A percentile compares a stretch with the other conserved stretches of the same genome.
These are phyloP conservation scores for Mobula hypostoma DNA, from an alignment of 2,113 vertebrate genomes.

Conservation along the genomic window DNA sequence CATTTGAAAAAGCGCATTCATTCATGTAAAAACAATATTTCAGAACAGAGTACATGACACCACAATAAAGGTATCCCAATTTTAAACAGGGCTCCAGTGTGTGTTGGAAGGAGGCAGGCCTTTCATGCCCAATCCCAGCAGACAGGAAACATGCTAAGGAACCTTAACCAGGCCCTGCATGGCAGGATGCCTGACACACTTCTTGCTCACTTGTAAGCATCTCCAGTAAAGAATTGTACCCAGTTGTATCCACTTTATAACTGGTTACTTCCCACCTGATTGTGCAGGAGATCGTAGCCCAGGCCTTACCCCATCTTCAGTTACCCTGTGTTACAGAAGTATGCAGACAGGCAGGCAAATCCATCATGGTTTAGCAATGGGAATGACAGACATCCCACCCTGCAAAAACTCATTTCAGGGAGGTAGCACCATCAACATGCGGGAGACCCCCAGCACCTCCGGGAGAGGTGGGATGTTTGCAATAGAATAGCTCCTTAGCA, in stretches of 20 bases:
- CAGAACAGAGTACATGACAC: background rate
- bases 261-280: background rate
- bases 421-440: too few relatives aligned
- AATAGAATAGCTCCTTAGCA: too few relatives aligned
- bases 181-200: background rate
- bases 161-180: background rate
- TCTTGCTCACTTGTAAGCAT: background rate
- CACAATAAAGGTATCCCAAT: background rate
- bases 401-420: too few relatives aligned
- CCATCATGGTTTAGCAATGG: background rate
- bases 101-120: background rate
- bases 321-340: background rate
- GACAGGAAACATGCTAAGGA: background rate
- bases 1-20: too few relatives aligned
- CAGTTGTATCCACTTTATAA: background rate
- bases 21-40: background rate
- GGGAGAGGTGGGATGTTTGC: too few relatives aligned
- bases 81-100: background rate
- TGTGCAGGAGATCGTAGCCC: background rate
- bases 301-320: background rate
- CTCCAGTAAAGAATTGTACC: background rate
- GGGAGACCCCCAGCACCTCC: too few relatives aligned
- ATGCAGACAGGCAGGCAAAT: background rate
- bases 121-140: too few relatives aligned
- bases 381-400: background rate